phyloP scores from a whole-genome alignment of 1,140 invertebrate genomes.

The Lepidostoma basale region DNA sequence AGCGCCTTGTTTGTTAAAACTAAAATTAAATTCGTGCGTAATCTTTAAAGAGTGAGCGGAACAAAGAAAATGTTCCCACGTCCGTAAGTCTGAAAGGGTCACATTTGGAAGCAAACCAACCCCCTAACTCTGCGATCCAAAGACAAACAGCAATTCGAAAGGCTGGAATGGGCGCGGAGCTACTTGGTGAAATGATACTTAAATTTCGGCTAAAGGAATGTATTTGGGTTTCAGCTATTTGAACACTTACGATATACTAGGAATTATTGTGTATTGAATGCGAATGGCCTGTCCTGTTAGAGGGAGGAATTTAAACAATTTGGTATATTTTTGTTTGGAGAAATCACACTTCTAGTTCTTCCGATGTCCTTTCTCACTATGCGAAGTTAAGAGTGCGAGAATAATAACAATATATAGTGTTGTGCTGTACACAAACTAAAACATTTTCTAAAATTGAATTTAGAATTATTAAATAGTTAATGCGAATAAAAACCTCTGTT shows the following conservation, averaged over 20 bases:
- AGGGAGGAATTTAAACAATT: too few relatives aligned
- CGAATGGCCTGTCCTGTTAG: background rate
- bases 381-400: too few relatives aligned
- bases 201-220: background rate
- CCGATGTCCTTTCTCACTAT: too few relatives aligned
- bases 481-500: too few relatives aligned
- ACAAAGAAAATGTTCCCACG: constrained; percentile 16
- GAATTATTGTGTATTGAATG: background rate
- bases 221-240: background rate
- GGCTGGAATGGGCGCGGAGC: background rate
- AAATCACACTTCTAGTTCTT: too few relatives aligned
- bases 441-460: too few relatives aligned
- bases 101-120: background rate
- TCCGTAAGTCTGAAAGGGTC: background rate
- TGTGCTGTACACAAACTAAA: too few relatives aligned
- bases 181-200: constrained; percentile 8
- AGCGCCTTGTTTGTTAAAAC: constrained; percentile 13
- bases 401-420: too few relatives aligned
- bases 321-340: too few relatives aligned
- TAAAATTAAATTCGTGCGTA: constrained; percentile 27
- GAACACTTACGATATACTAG: background rate
- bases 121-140: background rate
- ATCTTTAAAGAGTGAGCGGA: background rate
- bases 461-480: too few relatives aligned
- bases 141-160: background rate